phyloP scores from a whole-genome alignment of 2,113 vertebrate species.

The Crotalus tigris region DNA sequence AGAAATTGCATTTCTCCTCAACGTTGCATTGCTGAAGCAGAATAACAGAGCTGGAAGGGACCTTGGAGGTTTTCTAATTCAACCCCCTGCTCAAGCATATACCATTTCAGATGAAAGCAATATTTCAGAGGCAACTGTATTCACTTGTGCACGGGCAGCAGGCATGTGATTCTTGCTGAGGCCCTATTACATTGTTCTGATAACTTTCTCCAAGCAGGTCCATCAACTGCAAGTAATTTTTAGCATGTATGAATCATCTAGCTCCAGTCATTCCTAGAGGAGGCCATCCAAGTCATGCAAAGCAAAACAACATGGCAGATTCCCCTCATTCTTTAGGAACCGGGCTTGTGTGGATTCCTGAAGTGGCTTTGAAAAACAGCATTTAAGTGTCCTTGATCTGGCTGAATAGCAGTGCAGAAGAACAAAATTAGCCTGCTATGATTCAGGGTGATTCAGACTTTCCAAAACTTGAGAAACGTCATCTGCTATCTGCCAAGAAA shows the following conservation, averaged over 20 bases:
- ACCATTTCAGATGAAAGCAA: background rate
- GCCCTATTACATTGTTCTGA: background rate
- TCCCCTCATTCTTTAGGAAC: background rate
- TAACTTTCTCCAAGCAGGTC: background rate
- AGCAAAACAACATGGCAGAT: background rate
- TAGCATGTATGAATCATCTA: background rate
- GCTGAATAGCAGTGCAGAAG: background rate
- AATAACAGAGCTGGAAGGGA: background rate
- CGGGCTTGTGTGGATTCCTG: background rate
- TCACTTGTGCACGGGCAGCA: background rate
- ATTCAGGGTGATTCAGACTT: slow-evolving; percentile 64
- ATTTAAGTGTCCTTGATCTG: background rate
- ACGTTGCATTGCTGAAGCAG: background rate
- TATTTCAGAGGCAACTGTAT: background rate
- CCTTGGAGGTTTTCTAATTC: background rate
- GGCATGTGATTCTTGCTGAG: background rate
- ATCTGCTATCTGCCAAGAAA: slow-evolving; percentile 64
- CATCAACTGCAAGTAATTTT: background rate
- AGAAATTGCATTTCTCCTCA: background rate
- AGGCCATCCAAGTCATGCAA: background rate
- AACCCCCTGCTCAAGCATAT: background rate
- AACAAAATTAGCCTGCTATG: slow-evolving; percentile 14
- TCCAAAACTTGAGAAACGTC: slow-evolving; percentile 57
- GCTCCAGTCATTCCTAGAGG: background rate
- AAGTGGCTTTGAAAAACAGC: background rate